Evolutionary conservation across 2,888 invertebrate species (phyloP).

Genomic region (Gymnosoma rotundatum): DNA sequence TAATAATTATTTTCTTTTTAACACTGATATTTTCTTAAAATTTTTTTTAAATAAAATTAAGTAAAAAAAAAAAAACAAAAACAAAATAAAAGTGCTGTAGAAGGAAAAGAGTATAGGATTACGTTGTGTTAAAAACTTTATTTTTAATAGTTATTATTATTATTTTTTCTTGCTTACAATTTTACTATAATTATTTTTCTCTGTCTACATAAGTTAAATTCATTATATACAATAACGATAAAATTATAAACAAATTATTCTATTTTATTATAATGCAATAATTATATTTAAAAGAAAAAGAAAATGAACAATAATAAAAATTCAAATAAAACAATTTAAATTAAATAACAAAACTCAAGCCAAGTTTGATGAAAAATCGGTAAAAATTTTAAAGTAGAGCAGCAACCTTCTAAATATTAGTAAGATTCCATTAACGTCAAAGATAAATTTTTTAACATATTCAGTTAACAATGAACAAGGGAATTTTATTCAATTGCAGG

Average conservation of each 20-base stretch:
- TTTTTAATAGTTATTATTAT: not conserved
- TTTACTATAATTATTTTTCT: not conserved
- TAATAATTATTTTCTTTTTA: not conserved
- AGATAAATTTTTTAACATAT: no score
- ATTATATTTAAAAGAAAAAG: slow-evolving; percentile 51
- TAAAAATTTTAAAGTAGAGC: not conserved
- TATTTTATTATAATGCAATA: slow-evolving; percentile 65
- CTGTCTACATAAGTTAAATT: slow-evolving; percentile 36
- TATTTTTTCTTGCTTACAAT: slow-evolving; percentile 12
- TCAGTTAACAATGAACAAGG: no score
- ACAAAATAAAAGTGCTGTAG: not conserved
- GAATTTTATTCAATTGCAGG: no score
- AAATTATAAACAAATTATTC: slow-evolving; percentile 54
- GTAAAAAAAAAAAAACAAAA: not conserved
- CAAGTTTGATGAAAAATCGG: not conserved
- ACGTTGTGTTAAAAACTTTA: slow-evolving; percentile 23
- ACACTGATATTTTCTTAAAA: not conserved
- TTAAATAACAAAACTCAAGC: slow-evolving; percentile 10
- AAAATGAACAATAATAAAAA: slow-evolving; percentile 47
- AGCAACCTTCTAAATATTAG: no score
- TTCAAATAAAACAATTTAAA: not conserved
- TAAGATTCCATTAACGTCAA: no score
- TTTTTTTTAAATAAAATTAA: slow-evolving; percentile 25
- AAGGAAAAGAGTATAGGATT: not conserved
- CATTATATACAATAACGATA: slow-evolving; percentile 31